Base-by-base conservation (phyloP, 2,113 vertebrate species). In the Tichodroma muraria region DNA sequence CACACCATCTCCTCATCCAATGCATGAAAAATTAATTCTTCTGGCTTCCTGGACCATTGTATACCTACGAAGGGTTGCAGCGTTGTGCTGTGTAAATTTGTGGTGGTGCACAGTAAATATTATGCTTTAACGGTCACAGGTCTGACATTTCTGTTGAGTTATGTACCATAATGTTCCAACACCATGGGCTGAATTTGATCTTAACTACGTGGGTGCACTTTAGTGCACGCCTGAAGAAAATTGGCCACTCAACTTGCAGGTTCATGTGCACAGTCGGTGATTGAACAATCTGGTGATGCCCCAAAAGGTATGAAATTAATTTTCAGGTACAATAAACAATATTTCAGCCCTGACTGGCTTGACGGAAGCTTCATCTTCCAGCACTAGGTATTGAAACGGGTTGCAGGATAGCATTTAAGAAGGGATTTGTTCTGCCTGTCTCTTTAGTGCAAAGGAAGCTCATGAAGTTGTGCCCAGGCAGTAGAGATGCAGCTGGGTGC, bases 281-380 rank as follows among this genome's bases (percentile, higher is more conserved):
- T 92, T 96, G 92, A 89, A 89, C 88, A 89, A 73, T 75, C 63
- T 65, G 68, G 71, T 87, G 95, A 85, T 95, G 94, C 80, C 95
- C 84, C 92, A 57, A 91, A 90, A 96, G 77, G 80, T 94, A 93
- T 84, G 87, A 95, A 91, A 94, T 97, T 96, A 97, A 97, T 96
- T 97, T 97, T 96, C 96, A 96, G 94, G 82, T 95, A 92, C 89
- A 94, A 81, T 97, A 95, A 96, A 93, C 70, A 95, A 75, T 96
- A 91, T 94, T 96, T 96, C 89, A 95, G 77, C 91, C 89, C 81
- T 93, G 93, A 77, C 71, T 83, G 75, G 31, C 78, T 92, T 87
- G 88, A 75, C 6, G 19, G 84, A 88, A 91, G n/a, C 82, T 93
- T 95, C 70, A 49, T 95, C 94, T 96, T 91, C 63, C 80, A 60